These are phyloP conservation scores for Gryllus bimaculatus DNA, from an alignment of 1,140 invertebrate species.

Conservation along the genomic window DNA sequence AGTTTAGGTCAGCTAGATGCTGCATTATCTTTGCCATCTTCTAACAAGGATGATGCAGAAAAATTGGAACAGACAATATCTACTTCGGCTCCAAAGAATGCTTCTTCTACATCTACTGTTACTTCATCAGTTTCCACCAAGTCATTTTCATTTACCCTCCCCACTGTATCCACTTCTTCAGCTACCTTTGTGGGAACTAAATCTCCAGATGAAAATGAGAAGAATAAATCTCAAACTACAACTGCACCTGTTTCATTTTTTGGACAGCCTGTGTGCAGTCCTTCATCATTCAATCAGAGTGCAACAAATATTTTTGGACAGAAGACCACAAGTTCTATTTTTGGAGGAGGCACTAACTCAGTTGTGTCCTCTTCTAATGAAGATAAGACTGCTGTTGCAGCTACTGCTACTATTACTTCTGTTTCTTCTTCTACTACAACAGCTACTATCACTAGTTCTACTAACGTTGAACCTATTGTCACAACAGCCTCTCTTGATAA, in stretches of 20 bases:
- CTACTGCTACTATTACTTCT: background rate
- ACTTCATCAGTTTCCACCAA: background rate
- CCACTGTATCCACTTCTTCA: background rate
- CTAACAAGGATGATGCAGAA: background rate
- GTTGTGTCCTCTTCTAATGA: background rate
- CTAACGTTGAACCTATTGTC: background rate
- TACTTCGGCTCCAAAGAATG: background rate
- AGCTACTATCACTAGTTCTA: background rate
- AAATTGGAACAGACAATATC: background rate
- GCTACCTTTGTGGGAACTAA: background rate
- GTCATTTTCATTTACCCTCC: conserved; percentile 11
- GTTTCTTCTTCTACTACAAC: conserved; percentile 13
- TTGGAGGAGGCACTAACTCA: background rate
- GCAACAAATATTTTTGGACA: conserved; percentile 12
- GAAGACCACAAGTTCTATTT: conserved; percentile 12
- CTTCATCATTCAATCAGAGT: conserved; percentile 17
- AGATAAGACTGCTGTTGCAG: background rate
- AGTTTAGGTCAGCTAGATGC: background rate
- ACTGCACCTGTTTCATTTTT: conserved; percentile 16
- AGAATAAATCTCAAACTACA: background rate
- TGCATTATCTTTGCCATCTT: background rate
- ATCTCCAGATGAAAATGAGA: background rate
- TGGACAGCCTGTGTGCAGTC: conserved; percentile 18
- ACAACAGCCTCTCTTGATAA: background rate
- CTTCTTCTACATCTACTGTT: background rate